Percentiles rank a stretch among this genome's conserved stretches.
phyloP scores from a whole-genome alignment of 2,113 vertebrate genomes.

The Cervus canadensis region DNA sequence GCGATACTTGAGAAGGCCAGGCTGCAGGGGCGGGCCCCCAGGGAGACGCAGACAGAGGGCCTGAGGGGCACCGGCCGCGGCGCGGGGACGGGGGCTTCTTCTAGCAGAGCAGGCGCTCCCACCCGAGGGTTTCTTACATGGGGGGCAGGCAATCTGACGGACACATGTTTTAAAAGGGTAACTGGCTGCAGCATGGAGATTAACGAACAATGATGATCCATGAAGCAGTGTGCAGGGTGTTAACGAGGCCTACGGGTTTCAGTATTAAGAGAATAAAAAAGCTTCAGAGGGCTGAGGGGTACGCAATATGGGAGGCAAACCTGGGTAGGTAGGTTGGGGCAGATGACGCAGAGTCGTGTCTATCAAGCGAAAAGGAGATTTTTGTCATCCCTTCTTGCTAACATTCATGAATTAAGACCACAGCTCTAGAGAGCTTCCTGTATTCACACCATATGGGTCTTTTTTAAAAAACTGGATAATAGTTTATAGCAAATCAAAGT shows the following conservation, averaged over 20 bases:
- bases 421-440: background rate
- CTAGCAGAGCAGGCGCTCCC: background rate
- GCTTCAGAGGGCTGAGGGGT: background rate
- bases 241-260: background rate
- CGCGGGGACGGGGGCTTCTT: background rate
- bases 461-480: background rate
- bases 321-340: background rate
- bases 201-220: background rate
- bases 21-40: rapidly evolving
- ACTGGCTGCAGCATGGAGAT: background rate
- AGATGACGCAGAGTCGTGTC: background rate
- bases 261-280: background rate
- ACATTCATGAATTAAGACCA: background rate
- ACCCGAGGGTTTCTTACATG: background rate
- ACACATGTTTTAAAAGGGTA: background rate
- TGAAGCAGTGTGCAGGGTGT: background rate
- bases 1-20: background rate
- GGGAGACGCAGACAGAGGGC: background rate
- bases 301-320: background rate
- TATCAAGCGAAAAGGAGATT: background rate
- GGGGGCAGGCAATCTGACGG: background rate
- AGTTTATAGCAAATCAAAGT: background rate
- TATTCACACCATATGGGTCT: background rate
- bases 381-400: background rate
- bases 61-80: background rate